Percentiles rank a stretch among this genome's conserved stretches.
Conservation (phyloP, 1,140 invertebrate genomes). For the Pogonomyrmex californicus region DNA sequence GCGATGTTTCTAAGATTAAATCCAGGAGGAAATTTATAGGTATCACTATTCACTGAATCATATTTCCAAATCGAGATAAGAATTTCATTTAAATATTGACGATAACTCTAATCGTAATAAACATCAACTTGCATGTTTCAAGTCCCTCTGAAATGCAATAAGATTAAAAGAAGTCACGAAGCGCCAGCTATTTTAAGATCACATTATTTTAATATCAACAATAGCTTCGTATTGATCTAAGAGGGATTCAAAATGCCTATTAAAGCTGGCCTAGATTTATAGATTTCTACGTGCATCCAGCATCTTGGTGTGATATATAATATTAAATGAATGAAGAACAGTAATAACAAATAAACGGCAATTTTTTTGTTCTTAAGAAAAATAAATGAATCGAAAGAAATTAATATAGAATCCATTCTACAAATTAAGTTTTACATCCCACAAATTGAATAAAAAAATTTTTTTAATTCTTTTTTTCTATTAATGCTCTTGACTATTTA, state of each 20-base stretch:
- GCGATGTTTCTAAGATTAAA: slow-evolving; percentile 42
- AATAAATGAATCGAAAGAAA: slow-evolving; percentile 24
- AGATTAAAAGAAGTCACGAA: slow-evolving; percentile 30
- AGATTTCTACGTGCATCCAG: slow-evolving; percentile 71
- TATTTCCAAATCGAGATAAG: slow-evolving; percentile 25
- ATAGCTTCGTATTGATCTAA: slow-evolving; percentile 29
- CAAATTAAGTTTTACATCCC: slow-evolving; percentile 11
- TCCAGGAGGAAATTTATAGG: slow-evolving; percentile 8
- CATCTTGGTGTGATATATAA: slow-evolving; percentile 77
- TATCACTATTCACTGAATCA: slow-evolving; percentile 1
- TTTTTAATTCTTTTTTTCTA: background rate
- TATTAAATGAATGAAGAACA: slow-evolving; percentile 67
- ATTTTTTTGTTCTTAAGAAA: slow-evolving; percentile 48
- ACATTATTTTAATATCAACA: slow-evolving; percentile 34
- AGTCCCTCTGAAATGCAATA: slow-evolving; percentile 45
- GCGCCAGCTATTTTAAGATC: slow-evolving; percentile 34
- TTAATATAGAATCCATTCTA: slow-evolving; percentile 1
- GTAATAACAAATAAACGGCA: slow-evolving; percentile 32
- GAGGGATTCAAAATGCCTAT: slow-evolving; percentile 66
- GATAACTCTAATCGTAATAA: slow-evolving; percentile 31
- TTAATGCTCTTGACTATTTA: too few species aligned
- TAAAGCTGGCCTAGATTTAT: slow-evolving; percentile 73
- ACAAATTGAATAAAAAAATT: background rate
- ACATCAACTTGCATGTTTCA: slow-evolving; percentile 32
- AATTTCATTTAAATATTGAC: background rate